Percentiles rank a stretch among this genome's conserved stretches.
Evolutionary conservation across 1,140 invertebrate genomes (phyloP).

Genomic region (Drosophila cardini): DNA sequence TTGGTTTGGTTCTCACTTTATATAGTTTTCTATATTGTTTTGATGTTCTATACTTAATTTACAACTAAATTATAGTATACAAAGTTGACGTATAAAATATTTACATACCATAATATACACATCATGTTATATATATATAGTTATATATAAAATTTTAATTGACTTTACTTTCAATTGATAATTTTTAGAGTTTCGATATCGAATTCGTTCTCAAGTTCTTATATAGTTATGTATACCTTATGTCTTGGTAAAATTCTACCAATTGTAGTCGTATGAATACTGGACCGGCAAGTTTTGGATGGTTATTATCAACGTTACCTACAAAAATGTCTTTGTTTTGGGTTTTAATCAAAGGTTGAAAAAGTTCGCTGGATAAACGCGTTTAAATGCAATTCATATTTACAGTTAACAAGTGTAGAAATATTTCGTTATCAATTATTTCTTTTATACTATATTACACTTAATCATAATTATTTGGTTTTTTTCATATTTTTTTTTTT

Average conservation of each 20-base stretch:
- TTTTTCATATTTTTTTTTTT: conserved; percentile 6
- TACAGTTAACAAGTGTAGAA: conserved; percentile 52
- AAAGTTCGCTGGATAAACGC: conserved; percentile 45
- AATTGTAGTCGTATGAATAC: conserved; percentile 64
- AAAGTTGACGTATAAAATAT: conserved; percentile 58
- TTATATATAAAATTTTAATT: conserved; percentile 61
- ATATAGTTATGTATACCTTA: conserved; percentile 25
- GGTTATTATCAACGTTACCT: conserved; percentile 54
- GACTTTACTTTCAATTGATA: conserved; percentile 60
- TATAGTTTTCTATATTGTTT: conserved; percentile 15
- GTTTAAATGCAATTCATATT: conserved; percentile 40
- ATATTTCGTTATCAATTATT: conserved; percentile 50
- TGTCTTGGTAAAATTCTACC: conserved; percentile 59
- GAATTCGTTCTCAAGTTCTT: conserved; percentile 3
- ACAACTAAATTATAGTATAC: conserved; percentile 60
- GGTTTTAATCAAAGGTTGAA: neutral
- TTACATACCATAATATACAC: conserved; percentile 52
- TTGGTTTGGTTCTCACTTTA: conserved; percentile 29
- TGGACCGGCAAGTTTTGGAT: conserved; percentile 77
- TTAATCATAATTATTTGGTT: conserved; percentile 16
- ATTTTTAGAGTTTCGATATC: conserved; percentile 24
- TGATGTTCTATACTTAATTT: conserved; percentile 23
- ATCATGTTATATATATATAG: conserved; percentile 22
- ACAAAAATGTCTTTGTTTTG: conserved; percentile 30
- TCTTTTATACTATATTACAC: conserved; percentile 16